A percentile compares a stretch with the other conserved stretches of the same genome.
Conservation (phyloP, 2,797 vertebrate species). For the Microtus agrestis region DNA sequence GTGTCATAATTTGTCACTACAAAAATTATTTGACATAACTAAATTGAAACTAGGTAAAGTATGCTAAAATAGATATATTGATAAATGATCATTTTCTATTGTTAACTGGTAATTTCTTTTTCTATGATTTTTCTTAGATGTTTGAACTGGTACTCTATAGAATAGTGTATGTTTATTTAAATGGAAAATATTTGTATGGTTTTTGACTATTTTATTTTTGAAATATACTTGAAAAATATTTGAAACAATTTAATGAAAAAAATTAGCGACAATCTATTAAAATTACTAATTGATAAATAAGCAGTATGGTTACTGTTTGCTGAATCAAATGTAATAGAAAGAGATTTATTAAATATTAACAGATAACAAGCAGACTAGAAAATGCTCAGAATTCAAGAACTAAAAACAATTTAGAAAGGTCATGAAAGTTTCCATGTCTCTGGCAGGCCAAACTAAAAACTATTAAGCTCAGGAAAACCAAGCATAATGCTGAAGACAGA, state of each 20-base stretch:
- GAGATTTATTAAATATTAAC: constrained; percentile 64
- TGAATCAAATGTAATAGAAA: constrained; percentile 51
- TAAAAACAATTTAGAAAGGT: constrained; percentile 33
- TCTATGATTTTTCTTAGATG: neutral
- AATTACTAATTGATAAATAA: constrained; percentile 33
- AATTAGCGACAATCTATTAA: constrained; percentile 55
- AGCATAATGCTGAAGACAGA: constrained; percentile 47
- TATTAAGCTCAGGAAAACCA: constrained; percentile 32
- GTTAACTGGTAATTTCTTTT: constrained; percentile 44
- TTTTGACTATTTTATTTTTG: constrained; percentile 25
- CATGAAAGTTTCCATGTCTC: constrained; percentile 35
- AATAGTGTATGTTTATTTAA: neutral
- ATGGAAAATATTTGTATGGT: neutral
- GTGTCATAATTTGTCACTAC: neutral
- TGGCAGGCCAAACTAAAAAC: constrained; percentile 49
- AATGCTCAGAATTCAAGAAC: neutral
- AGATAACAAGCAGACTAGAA: neutral
- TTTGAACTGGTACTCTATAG: neutral
- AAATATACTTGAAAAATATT: constrained; percentile 45
- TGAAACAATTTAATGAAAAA: constrained; percentile 58
- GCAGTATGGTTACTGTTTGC: neutral
- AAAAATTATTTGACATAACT: constrained; percentile 36
- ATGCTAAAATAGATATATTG: neutral
- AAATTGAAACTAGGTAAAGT: neutral
- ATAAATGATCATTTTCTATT: constrained; percentile 54